Base-by-base conservation (phyloP, 2,797 vertebrate species). In the Spheniscus humboldti region DNA sequence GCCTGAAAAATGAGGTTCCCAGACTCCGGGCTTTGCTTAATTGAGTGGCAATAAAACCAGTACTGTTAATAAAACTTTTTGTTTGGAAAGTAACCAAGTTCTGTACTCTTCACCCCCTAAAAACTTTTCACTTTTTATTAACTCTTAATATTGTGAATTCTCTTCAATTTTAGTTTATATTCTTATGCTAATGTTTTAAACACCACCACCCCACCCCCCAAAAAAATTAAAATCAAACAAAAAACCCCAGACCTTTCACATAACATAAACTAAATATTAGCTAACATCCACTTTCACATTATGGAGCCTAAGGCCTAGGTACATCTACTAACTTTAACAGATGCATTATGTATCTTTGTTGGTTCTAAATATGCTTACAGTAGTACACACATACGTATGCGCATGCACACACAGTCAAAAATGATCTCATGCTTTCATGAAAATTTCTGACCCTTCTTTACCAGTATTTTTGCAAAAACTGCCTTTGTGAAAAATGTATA, bases 401-500 rank as follows among this genome's bases (percentile, higher is more conserved):
- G 4, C 28, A 50, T 18, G 18, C 71, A 73, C 56, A 47, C 17
- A 31, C 1, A 48, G 56, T n/a, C 68, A 71, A 59, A 97, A 95
- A 86, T 8, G 5, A 67, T 13, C 43, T 50, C 52, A 13, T 24
- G 18, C 77, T 94, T 90, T 39, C 93, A 67, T 25, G 45, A 92
- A 80, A 77, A 93, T 86, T 74, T 92, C 90, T 94, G 77, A 79
- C 76, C 64, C 30, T 79, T 37, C 80, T 85, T 91, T 33, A 59
- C 47, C 55, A 69, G 28, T 22, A 76, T 84, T 96, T 90, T 87
- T 86, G n/a, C 62, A 87, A 97, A 95, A 71, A 92, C 45, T 73
- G 52, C 87, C 90, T 95, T 92, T 85, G 94, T 97, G 96, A 98
- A 97, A 98, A 97, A 97, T 82, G 71, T 81, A 22, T 94, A 88